Percentiles rank a stretch among this genome's conserved stretches.
Conservation (phyloP, 2,797 vertebrate species). For the Clamator glandarius region DNA sequence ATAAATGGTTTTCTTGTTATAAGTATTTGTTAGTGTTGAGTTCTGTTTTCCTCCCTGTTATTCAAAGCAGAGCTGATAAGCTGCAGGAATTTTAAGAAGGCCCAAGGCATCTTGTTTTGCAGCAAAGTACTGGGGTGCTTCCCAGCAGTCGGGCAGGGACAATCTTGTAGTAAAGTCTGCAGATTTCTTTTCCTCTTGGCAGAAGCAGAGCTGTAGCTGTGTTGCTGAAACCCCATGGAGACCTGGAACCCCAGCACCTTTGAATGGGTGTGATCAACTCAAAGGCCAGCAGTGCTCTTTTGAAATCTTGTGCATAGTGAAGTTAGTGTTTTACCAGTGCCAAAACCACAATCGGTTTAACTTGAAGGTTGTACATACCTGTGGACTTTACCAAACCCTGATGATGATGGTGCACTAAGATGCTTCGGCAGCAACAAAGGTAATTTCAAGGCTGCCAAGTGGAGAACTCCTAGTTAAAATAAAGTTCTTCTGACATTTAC, state of each 20-base stretch:
- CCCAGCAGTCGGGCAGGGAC: not conserved
- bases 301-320: not conserved
- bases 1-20: not conserved
- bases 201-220: not conserved
- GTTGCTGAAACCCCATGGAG: fast-evolving
- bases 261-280: not conserved
- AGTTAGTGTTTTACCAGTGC: not conserved
- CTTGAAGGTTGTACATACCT: not conserved
- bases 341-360: fast-evolving
- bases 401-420: not conserved
- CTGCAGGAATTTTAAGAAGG: not conserved
- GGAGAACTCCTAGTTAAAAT: not conserved
- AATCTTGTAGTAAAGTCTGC: not conserved
- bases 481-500: not conserved
- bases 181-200: not conserved
- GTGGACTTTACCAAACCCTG: fast-evolving
- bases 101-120: not conserved
- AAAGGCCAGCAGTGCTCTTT: not conserved
- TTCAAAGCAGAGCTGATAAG: not conserved
- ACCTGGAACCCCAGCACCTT: not conserved
- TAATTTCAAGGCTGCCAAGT: not conserved
- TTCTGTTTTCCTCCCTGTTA: not conserved
- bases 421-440: fast-evolving
- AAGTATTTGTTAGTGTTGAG: not conserved
- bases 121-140: not conserved